Base-by-base conservation (phyloP, 2,888 invertebrate genomes). In the Rhorus exstirpatorius region DNA sequence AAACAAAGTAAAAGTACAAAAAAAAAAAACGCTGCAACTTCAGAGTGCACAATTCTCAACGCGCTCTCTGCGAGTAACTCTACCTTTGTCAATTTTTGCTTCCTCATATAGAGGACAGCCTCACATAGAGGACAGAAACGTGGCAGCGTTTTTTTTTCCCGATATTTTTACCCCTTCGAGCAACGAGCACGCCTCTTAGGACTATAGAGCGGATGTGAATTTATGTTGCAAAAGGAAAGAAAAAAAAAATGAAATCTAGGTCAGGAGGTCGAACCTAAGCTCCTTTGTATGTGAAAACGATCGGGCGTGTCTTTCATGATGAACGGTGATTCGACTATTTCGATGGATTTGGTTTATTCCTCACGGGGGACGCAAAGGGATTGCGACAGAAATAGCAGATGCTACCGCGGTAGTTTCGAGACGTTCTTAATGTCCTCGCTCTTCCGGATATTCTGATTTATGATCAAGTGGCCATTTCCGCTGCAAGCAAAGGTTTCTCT, bases 281-380 rank as follows among this genome's bases (percentile, higher is more conserved):
- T n/a, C 55, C 67, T 19, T 10, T 75, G 26, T 21, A 21, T 6
- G 31, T 24, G 1, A 8, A 60, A 58, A 72, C 65, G 38, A 70
- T 41, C 58, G 58, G 58, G 26, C 44, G 75, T 74, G 81, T 84
- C 76, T 82, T 80, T 83, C 83, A 80, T 83, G 80, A 89, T 72
- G 77, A 79, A 84, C 82, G 83, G 79, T 79, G 71, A 85, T 83
- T 86, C 85, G 84, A 86, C 85, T 84, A 74, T 86, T 86, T 85
- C 77, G 77, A 81, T 49, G 80, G 71, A 44, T n/a, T n/a, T n/a
- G n/a, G 83, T 49, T 74, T 74, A 46, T 21, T 17, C 24, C 58
- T 44, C 31, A n/a, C n/a, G 3, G 6, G 31, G 24, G 14, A 41
- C 8, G 19, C 21, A 24, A 46, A 26, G 24, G 26, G 53, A 53